A percentile compares a stretch with the other conserved stretches of the same genome.
Evolutionary conservation across 2,797 vertebrate genomes (phyloP).

Genomic region (Pseudopleuronectes americanus): DNA sequence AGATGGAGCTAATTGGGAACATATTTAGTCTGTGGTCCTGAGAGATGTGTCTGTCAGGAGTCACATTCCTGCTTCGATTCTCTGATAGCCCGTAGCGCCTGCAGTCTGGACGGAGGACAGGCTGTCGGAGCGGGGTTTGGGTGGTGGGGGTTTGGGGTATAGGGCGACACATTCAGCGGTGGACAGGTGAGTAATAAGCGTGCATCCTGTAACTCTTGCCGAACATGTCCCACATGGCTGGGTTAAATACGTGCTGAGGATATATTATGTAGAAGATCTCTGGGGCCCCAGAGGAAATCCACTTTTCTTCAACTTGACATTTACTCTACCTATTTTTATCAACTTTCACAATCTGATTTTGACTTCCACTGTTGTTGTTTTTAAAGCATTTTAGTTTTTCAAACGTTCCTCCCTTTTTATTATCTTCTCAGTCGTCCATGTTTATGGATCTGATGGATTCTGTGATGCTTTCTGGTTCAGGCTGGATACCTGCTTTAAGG

Average conservation of each 20-base stretch:
- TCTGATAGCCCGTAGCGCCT: constrained; percentile 76
- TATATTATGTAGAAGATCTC: constrained; percentile 65
- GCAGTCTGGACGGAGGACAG: constrained; percentile 67
- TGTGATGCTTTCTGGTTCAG: constrained; percentile 45
- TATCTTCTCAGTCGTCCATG: constrained; percentile 40
- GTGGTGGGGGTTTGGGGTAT: constrained; percentile 26
- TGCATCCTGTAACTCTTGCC: constrained; percentile 67
- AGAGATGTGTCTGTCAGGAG: constrained; percentile 81
- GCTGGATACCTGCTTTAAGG: constrained; percentile 16
- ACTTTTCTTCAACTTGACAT: constrained; percentile 41
- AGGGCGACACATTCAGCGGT: constrained; percentile 52
- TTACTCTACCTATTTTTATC: constrained; percentile 45
- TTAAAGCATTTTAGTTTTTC: constrained; percentile 16
- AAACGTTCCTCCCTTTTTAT: constrained; percentile 27
- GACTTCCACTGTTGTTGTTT: constrained; percentile 5
- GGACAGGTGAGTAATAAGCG: constrained; percentile 73
- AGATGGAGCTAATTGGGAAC: constrained; percentile 83
- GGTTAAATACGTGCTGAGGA: constrained; percentile 76
- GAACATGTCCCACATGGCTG: constrained; percentile 60
- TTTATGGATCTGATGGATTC: constrained; percentile 59
- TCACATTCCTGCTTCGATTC: constrained; percentile 81
- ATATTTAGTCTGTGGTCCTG: constrained; percentile 76
- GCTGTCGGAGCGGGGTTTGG: constrained; percentile 51
- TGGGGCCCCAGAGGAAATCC: constrained; percentile 41
- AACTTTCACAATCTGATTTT: constrained; percentile 25